A percentile compares a stretch with the other conserved stretches of the same genome.
phyloP scores from a whole-genome alignment of 2,113 vertebrate species.

The Siniperca chuatsi region DNA sequence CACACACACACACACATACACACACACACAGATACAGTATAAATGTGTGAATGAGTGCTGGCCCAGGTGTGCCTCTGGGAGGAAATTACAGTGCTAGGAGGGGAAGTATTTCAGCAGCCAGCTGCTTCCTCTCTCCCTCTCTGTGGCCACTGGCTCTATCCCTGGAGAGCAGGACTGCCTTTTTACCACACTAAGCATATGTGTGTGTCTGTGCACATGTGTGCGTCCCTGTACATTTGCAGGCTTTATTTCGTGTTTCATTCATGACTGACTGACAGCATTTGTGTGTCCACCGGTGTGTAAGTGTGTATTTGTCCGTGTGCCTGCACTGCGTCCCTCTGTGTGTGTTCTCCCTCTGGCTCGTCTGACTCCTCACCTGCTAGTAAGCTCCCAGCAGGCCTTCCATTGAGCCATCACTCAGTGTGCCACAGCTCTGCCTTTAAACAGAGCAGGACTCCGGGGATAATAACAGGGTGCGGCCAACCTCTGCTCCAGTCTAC shows the following conservation, averaged over 20 bases:
- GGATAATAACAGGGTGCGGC: slow-evolving; percentile 78
- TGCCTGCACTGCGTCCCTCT: slow-evolving; percentile 28
- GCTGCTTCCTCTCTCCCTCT: slow-evolving; percentile 74
- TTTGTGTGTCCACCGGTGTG: slow-evolving; percentile 31
- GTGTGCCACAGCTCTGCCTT: slow-evolving; percentile 50
- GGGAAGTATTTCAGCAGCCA: slow-evolving; percentile 77
- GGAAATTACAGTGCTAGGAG: slow-evolving; percentile 75
- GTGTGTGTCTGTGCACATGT: slow-evolving; percentile 35
- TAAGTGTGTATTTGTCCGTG: slow-evolving; percentile 31
- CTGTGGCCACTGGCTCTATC: slow-evolving; percentile 62
- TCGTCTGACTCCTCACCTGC: slow-evolving; percentile 70
- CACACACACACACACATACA: slow-evolving; percentile 17
- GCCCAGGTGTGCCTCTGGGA: slow-evolving; percentile 75
- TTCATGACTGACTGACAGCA: slow-evolving; percentile 58
- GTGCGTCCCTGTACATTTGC: slow-evolving; percentile 21
- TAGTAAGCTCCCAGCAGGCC: slow-evolving; percentile 70
- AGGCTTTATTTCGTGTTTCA: slow-evolving; percentile 63
- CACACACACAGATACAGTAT: slow-evolving; percentile 33
- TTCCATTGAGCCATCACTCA: slow-evolving; percentile 71
- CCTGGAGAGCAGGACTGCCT: slow-evolving; percentile 61
- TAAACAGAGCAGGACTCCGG: slow-evolving; percentile 62
- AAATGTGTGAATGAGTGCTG: slow-evolving; percentile 50
- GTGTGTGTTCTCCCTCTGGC: slow-evolving; percentile 59
- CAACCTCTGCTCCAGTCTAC: slow-evolving; percentile 63
- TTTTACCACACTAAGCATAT: slow-evolving; percentile 60